A percentile compares a stretch with the other conserved stretches of the same genome.
Evolutionary conservation across 1,140 invertebrate genomes (phyloP).

Genomic region (Heliconius hermathena): DNA sequence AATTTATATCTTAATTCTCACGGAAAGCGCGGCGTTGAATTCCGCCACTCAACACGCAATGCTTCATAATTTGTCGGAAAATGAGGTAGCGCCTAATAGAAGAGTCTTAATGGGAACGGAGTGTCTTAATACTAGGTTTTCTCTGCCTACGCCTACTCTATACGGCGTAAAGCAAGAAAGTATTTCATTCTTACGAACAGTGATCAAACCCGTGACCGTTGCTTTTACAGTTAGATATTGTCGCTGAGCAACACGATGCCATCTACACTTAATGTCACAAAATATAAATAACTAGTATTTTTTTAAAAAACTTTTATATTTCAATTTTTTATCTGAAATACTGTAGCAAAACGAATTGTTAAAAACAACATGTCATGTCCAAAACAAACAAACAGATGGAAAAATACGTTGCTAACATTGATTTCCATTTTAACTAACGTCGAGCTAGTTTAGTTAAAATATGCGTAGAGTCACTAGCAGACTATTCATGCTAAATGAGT

Average conservation of each 20-base stretch:
- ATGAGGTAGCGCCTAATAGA: no score
- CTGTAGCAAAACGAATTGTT: not conserved
- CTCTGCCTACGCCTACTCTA: no score
- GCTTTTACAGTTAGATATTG: no score
- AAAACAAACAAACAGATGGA: not conserved
- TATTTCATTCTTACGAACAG: no score
- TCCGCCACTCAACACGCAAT: not conserved
- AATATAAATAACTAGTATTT: not conserved
- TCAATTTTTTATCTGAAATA: not conserved
- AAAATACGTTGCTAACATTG: not conserved
- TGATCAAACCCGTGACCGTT: no score
- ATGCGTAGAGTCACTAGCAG: not conserved
- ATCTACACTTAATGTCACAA: not conserved
- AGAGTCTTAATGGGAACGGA: not conserved
- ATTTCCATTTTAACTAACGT: not conserved
- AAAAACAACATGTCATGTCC: not conserved
- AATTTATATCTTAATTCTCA: no score
- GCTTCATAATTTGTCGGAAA: not conserved
- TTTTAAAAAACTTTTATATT: not conserved
- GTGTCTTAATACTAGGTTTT: not conserved
- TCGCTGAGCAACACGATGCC: no score
- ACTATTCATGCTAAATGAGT: no score
- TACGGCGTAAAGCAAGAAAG: no score
- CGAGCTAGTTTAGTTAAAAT: not conserved
- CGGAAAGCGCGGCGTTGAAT: not conserved